Evolutionary conservation across 2,113 vertebrate genomes (phyloP), one percentile per base, ranked within the genome.

Genomic region (Rattus rattus): DNA sequence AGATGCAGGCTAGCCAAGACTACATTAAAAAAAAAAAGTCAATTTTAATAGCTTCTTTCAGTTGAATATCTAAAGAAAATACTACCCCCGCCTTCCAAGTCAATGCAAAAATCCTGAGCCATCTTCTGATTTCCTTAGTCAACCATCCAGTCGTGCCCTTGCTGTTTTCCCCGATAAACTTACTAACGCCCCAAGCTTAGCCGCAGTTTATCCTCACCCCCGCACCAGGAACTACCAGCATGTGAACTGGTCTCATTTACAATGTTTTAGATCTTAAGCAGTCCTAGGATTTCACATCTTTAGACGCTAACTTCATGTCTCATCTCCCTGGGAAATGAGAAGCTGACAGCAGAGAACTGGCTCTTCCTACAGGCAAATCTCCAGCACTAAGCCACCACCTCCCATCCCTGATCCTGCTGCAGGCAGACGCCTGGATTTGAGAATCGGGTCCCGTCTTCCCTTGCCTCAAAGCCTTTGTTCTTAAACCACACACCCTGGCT

Each of bases 1-100:
- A n/a, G 80, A 59, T 83, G 6, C 5, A 83, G 33, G 54, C 1
- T 52, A 81, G 79, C 33, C 79, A 56, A 56, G 33, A 19, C 52
- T 56, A n/a, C 54, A 24, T 39, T 59, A 11, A 22, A 39, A 22
- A 72, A 72, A 73, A 36, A 16, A 90, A 76, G 80, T 96, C 19
- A 91, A 96, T 88, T 96, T 88, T 86, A 91, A 63, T 92, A 77
- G 72, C 33, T 70, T 77, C 47, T 52, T 95, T 92, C 91, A 93
- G n/a, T 5, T 20, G 12, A 70, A 26, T 81, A 72, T 81, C 30
- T 93, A 28, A 77, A 84, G 22, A 61, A 88, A 92, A 92, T 63
- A 81, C 49, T 79, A 92, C 65, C 65, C 49, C 43, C 79, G 65
- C 24, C 69, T 49, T 73, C 75, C 67, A 69, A 92, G 52, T 91